These are phyloP conservation scores for Criorhina ranunculi DNA, from an alignment of 2,888 invertebrate genomes.

Conservation along the genomic window DNA sequence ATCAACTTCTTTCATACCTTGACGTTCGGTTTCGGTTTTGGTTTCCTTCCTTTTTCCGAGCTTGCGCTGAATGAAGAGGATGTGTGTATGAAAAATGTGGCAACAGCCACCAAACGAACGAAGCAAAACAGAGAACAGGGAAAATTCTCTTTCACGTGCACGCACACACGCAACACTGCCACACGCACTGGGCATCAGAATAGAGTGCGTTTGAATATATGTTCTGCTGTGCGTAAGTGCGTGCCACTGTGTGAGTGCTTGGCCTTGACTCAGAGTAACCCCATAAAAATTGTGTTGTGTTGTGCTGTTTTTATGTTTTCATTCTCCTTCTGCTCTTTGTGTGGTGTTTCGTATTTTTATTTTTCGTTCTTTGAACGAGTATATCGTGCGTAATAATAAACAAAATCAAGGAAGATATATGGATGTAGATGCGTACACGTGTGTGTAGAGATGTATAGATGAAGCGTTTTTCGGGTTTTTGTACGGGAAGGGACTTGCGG, in stretches of 20 bases:
- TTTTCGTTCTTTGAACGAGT: conserved; percentile 10
- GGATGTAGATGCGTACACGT: too few species aligned
- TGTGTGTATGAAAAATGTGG: conserved; percentile 20
- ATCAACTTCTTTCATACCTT: neutral
- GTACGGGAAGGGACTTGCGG: neutral
- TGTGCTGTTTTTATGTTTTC: neutral
- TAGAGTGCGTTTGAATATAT: conserved; percentile 51
- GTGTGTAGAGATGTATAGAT: too few species aligned
- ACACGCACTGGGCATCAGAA: conserved; percentile 28
- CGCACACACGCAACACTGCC: conserved; percentile 15
- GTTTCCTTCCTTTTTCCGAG: conserved; percentile 55
- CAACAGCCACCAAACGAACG: conserved; percentile 63
- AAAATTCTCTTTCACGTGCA: conserved; percentile 37
- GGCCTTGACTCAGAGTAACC: conserved; percentile 76
- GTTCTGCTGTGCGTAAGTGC: conserved; percentile 55
- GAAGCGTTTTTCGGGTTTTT: neutral
- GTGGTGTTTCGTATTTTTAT: conserved; percentile 20
- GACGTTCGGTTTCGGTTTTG: conserved; percentile 23
- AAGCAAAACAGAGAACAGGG: conserved; percentile 72
- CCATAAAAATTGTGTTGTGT: conserved; percentile 62
- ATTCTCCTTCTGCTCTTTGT: conserved; percentile 30
- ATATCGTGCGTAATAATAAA: conserved; percentile 44
- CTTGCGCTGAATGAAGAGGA: conserved; percentile 45
- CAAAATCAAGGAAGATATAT: conserved; percentile 39
- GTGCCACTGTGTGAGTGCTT: conserved; percentile 55